Conservation (phyloP, 2,888 invertebrate genomes). For the Disparrhopalites patrizii region DNA sequence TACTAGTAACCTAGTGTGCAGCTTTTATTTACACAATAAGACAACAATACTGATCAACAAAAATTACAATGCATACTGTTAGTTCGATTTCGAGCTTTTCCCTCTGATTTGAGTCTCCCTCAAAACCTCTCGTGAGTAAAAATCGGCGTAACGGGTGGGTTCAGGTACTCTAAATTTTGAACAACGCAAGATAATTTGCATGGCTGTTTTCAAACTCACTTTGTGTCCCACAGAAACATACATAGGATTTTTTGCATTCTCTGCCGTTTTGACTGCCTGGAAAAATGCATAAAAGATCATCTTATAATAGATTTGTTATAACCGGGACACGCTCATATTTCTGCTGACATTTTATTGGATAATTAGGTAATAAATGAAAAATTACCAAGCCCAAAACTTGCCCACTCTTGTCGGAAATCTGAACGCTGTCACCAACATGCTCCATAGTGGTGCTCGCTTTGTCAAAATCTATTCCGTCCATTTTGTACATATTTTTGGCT, state of each 20-base stretch:
- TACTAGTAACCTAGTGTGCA: no score
- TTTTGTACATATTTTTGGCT: slow-evolving; percentile 52
- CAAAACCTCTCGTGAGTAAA: slow-evolving; percentile 12
- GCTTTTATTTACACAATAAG: no score
- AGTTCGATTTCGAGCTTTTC: no score
- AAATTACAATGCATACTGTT: no score
- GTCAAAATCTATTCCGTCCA: slow-evolving; percentile 49
- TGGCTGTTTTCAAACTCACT: slow-evolving; percentile 50
- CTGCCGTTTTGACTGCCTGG: slow-evolving; percentile 46
- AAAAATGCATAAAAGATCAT: background rate
- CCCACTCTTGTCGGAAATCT: slow-evolving; percentile 23
- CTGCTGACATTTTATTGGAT: no score
- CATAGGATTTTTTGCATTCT: slow-evolving; percentile 48
- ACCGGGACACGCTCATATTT: no score
- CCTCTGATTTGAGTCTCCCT: no score
- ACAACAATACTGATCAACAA: no score
- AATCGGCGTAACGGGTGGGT: slow-evolving; percentile 50
- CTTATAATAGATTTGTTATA: no score
- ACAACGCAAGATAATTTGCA: slow-evolving; percentile 48
- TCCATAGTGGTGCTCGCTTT: slow-evolving; percentile 30
- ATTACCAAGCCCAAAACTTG: slow-evolving; percentile 44
- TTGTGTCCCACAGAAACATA: slow-evolving; percentile 52
- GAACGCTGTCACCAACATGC: slow-evolving; percentile 37
- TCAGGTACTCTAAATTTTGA: slow-evolving; percentile 50
- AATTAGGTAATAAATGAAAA: background rate